phyloP scores from a whole-genome alignment of 2,888 invertebrate genomes.

The Idaea straminata region DNA sequence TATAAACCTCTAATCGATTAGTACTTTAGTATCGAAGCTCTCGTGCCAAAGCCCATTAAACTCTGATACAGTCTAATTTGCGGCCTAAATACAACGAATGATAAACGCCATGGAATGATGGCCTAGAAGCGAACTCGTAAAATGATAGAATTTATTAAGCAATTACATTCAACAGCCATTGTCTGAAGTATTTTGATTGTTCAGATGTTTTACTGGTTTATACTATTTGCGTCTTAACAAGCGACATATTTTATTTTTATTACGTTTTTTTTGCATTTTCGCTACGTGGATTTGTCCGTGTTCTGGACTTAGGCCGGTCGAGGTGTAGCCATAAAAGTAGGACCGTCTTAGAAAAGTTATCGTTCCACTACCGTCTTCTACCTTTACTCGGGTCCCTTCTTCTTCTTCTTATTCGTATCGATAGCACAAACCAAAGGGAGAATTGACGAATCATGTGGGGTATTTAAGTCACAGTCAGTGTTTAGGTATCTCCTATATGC shows the following conservation, averaged over 20 bases:
- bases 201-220: background rate
- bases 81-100: background rate
- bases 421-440: too few relatives aligned
- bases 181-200: slow-evolving; percentile 4
- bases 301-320: too few relatives aligned
- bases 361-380: too few relatives aligned
- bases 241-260: background rate
- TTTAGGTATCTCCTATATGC: too few relatives aligned
- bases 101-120: background rate
- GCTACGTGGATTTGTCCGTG: too few relatives aligned
- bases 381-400: too few relatives aligned
- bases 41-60: background rate
- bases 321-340: too few relatives aligned
- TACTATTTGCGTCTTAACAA: background rate
- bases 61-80: background rate
- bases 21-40: background rate
- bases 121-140: slow-evolving; percentile 17
- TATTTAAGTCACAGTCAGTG: too few relatives aligned
- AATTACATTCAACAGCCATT: slow-evolving; percentile 25
- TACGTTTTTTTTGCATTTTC: too few relatives aligned
- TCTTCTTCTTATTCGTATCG: too few relatives aligned
- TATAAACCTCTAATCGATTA: background rate
- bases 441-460: too few relatives aligned
- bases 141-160: slow-evolving; percentile 27
- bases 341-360: too few relatives aligned